Base-by-base conservation (phyloP, 2,888 invertebrate species). In the Druceiella hillmani region DNA sequence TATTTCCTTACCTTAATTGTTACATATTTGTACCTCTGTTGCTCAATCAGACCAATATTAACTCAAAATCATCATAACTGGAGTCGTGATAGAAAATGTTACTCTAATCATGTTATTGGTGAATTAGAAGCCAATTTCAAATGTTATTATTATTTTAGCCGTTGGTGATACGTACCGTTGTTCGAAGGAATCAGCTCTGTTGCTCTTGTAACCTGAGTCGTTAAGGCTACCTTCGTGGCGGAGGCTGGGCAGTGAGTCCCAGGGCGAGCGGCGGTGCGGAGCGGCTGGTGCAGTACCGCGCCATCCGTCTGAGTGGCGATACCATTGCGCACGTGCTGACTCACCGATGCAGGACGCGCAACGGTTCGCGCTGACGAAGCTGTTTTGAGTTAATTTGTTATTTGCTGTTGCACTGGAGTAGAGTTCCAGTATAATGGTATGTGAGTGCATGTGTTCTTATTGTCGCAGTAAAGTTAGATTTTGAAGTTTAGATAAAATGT, bases 301-400 rank as follows among this genome's bases (percentile, higher is more conserved):
- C 89, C 89, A 89, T 30, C 89, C 88, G 57, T 89, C 89, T 25
- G 88, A 89, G 64, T 89, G 89, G 10, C 89, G 81, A 69, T 88
- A 90, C 89, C 89, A 89, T 53, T 89, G 88, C 44, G 87, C 86
- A 16, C 89, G 78, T 43, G 88, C 87, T 14, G 88, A 87, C 64
- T 89, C 89, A n/a, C 88, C 88, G 62, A 89, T 86, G 65, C 89
- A 89, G 31, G 87, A 87, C 43, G 87, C 86, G 58, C 89, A 90
- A 50, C 87, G 76, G 22, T 81, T 79, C 43, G 77, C 73, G 40
- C 76, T 75, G 50, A 70, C 72, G 55, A 70, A 74, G 54, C 74
- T 74, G 57, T 17, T 17, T 35, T 47, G 40, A 11, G 6, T 10
- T 3, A 25, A 25, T 4, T 25, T 3, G 25, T 12, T 25, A 25